A percentile compares a stretch with the other conserved stretches of the same genome.
Conservation (phyloP, 2,113 vertebrate genomes). For the Callionymus lyra region DNA sequence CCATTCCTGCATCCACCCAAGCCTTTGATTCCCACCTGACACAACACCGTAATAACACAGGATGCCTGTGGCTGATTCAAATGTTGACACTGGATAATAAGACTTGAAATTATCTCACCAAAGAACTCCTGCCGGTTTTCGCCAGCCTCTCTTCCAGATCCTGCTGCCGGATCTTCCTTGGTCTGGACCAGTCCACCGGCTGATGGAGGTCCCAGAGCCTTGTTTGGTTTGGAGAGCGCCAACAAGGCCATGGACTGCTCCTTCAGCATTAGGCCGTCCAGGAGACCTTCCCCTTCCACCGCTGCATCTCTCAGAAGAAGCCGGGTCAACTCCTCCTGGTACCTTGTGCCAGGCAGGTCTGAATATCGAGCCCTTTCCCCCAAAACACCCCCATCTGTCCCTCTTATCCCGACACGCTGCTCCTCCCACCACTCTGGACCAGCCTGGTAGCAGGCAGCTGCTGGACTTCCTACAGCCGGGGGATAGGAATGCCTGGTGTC, state of each 20-base stretch:
- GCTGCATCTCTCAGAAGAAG: conserved; percentile 62
- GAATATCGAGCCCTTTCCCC: conserved; percentile 67
- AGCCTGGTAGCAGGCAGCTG: conserved; percentile 46
- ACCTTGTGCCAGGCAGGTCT: conserved; percentile 64
- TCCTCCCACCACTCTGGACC: conserved; percentile 62
- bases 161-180: conserved; percentile 46
- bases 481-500: conserved; percentile 80
- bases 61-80: background rate
- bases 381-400: conserved; percentile 36
- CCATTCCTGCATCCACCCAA: conserved; percentile 27
- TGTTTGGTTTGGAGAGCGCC: conserved; percentile 43
- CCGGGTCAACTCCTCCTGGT: conserved; percentile 74
- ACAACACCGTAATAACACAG: background rate
- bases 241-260: conserved; percentile 44
- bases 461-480: conserved; percentile 71
- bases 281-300: conserved; percentile 49
- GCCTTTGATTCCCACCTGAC: conserved; percentile 12
- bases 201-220: conserved; percentile 25
- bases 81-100: background rate
- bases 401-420: conserved; percentile 25
- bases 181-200: conserved; percentile 42
- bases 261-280: conserved; percentile 63
- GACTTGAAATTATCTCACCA: conserved; percentile 59
- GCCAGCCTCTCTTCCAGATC: conserved; percentile 31
- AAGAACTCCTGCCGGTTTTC: conserved; percentile 77